These are phyloP conservation scores for Micromussa lordhowensis DNA, from an alignment of 92 coral and sea anemone species.

Conservation along the genomic window DNA sequence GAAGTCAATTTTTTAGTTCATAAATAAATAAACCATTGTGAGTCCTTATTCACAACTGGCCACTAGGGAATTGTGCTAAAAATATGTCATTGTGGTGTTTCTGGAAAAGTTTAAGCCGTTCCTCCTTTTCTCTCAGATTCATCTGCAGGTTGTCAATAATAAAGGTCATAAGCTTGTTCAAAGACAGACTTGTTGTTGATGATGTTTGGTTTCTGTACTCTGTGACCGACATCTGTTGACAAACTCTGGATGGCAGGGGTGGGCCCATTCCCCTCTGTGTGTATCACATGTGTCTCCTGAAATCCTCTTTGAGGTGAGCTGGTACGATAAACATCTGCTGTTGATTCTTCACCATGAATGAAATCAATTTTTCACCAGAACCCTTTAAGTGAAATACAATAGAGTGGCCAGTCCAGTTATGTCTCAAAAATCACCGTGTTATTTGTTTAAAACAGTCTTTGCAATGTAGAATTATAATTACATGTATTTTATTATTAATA, in stretches of 20 bases:
- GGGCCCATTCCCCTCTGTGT: constrained; percentile 71
- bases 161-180: constrained; percentile 68
- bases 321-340: constrained; percentile 69
- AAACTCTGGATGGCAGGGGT: constrained; percentile 56
- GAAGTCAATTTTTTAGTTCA: background rate
- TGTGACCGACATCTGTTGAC: constrained; percentile 64
- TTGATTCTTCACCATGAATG: constrained; percentile 74
- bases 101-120: constrained; percentile 70
- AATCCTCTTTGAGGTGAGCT: constrained; percentile 59
- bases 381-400: constrained; percentile 32
- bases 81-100: constrained; percentile 81
- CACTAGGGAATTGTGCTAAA: constrained; percentile 80
- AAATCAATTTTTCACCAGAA: constrained; percentile 60
- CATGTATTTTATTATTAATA: too few relatives aligned
- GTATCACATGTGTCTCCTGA: constrained; percentile 47
- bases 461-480: too few relatives aligned
- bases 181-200: constrained; percentile 54
- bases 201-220: constrained; percentile 76
- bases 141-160: constrained; percentile 77
- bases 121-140: constrained; percentile 84
- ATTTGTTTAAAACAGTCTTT: background rate
- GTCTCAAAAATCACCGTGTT: background rate
- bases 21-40: too few relatives aligned
- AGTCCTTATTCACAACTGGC: constrained; percentile 70
- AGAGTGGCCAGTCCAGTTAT: background rate